A percentile compares a stretch with the other conserved stretches of the same genome.
These are phyloP conservation scores for Hypselothyrea guttata DNA, from an alignment of 2,888 invertebrate species.

Conservation along the genomic window DNA sequence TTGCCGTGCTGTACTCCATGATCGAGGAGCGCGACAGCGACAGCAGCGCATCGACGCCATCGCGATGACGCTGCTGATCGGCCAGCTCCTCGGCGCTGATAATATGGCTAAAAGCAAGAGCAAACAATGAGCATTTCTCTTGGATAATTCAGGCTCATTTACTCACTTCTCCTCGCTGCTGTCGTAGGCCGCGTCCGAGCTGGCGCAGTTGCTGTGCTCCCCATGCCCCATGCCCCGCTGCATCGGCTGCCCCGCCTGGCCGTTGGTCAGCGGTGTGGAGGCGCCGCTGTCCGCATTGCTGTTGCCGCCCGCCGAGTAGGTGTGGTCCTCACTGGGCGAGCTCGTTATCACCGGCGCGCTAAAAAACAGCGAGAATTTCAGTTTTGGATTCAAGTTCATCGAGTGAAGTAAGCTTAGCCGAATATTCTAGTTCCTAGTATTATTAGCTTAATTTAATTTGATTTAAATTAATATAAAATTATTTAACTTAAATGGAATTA, in stretches of 20 bases:
- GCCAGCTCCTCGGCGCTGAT: slow-evolving; percentile 84
- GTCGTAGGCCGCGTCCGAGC: slow-evolving; percentile 85
- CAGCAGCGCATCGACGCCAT: slow-evolving; percentile 90
- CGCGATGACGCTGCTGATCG: slow-evolving; percentile 88
- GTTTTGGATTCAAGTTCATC: no score
- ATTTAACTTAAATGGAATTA: no score
- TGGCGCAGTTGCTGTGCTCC: slow-evolving; percentile 82
- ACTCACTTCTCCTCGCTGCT: slow-evolving; percentile 84
- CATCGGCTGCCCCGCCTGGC: slow-evolving; percentile 41
- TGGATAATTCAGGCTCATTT: not conserved
- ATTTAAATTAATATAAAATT: no score
- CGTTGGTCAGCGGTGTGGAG: slow-evolving; percentile 72
- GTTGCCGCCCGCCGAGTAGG: slow-evolving; percentile 88
- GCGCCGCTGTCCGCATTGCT: slow-evolving; percentile 73
- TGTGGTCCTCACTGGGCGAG: slow-evolving; percentile 96
- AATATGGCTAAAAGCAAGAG: slow-evolving; percentile 70
- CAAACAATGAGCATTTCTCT: no score
- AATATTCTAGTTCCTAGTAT: no score
- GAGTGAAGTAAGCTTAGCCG: no score
- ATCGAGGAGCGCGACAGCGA: slow-evolving; percentile 89
- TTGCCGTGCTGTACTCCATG: slow-evolving; percentile 64
- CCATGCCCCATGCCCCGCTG: slow-evolving; percentile 65
- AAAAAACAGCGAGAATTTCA: not conserved
- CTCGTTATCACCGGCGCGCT: slow-evolving; percentile 88
- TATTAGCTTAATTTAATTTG: no score